Evolutionary conservation across 2,113 vertebrate species (phyloP), one percentile per base, ranked within the genome.

Genomic region (Strix uralensis): DNA sequence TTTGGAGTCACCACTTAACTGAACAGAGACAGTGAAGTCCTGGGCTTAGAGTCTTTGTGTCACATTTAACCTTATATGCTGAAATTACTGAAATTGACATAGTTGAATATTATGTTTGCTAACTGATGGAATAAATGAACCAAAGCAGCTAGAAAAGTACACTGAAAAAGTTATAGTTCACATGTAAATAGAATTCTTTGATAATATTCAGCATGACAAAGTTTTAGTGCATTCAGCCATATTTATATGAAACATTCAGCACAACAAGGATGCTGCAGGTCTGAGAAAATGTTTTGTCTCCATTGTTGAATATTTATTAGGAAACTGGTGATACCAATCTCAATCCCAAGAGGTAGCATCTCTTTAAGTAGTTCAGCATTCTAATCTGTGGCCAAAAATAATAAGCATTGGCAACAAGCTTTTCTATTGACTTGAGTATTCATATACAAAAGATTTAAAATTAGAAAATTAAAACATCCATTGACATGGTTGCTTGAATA

Each of bases 301-400:
- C 26, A 14, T 59, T 22, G 19, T 5, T 92, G 66, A 95, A 82
- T 96, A 96, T 94, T 97, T 90, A 96, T 94, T 87, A 96, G 58
- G 91, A 81, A 74, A 32, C 36, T 79, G n/a, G 47, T 88, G 59
- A 90, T 90, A 82, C 19, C 65, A 89, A 49, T 81, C 75, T 94
- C 88, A 49, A 26, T 95, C 81, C 88, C 30, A 8, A 95, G 72
- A 84, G 86, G 54, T 22, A 86, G 16, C 15, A 54, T 5, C 21
- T 82, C 67, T 94, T 95, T 22, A 93, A 86, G 72, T 63, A 66
- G 55, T 83, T 84, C 23, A 86, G 18, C 69, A 67, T 82, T 91
- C 30, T 81, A 55, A 66, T 14, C 11, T 86, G 81, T 46, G 44
- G 23, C 20, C 65, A 95, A 86, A 94, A 92, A 61, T 62, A 6